A percentile compares a stretch with the other conserved stretches of the same genome.
Conservation (phyloP, 2,797 vertebrate species). For the Valencia hispanica region DNA sequence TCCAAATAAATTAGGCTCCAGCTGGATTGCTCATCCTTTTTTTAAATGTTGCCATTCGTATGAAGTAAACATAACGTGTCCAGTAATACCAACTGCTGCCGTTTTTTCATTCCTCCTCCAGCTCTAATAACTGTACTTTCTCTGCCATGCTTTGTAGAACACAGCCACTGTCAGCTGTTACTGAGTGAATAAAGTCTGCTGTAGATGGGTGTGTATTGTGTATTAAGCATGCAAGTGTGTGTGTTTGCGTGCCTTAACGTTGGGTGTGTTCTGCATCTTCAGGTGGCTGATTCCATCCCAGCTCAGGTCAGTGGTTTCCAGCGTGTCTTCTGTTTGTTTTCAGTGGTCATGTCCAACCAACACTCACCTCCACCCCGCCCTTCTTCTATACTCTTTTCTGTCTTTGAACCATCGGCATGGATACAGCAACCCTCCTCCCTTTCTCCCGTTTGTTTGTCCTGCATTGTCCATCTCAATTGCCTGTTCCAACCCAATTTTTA, state of each 20-base stretch:
- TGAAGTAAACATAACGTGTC: background rate
- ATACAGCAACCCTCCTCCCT: constrained; percentile 40
- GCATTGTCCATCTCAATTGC: constrained; percentile 50
- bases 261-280: constrained; percentile 79
- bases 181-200: constrained; percentile 4
- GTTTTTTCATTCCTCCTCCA: background rate
- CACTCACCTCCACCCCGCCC: background rate
- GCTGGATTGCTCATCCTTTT: background rate
- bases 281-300: constrained; percentile 84
- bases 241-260: constrained; percentile 69
- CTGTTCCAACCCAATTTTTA: constrained; percentile 47
- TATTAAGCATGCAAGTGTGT: constrained; percentile 17
- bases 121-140: background rate
- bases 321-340: constrained; percentile 52
- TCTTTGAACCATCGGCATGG: constrained; percentile 70
- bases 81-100: background rate
- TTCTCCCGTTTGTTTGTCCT: background rate
- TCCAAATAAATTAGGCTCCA: background rate
- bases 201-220: constrained; percentile 17
- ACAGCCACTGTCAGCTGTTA: constrained; percentile 3
- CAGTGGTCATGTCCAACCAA: constrained; percentile 35
- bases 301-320: constrained; percentile 81
- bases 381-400: constrained; percentile 24
- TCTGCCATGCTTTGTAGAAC: constrained; percentile 19
- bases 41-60: background rate